Evolutionary conservation across 2,888 invertebrate genomes (phyloP).

Genomic region (Cecidostiba fungosa): DNA sequence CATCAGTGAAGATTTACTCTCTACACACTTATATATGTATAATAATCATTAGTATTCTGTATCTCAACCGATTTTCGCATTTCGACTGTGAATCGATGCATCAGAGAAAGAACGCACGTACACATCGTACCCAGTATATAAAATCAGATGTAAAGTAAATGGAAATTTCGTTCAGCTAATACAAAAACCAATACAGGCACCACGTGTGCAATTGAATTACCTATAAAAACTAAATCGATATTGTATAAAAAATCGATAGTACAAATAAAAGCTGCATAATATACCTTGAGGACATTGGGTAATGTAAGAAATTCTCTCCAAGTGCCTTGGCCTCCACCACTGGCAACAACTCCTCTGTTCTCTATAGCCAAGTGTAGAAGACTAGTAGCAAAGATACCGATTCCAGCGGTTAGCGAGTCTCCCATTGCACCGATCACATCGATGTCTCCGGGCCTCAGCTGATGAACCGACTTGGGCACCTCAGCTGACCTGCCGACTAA

Average conservation of each 20-base stretch:
- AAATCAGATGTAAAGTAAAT: too few relatives aligned
- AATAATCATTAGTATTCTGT: too few relatives aligned
- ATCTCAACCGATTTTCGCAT: too few relatives aligned
- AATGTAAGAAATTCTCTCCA: constrained; percentile 88
- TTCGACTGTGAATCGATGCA: too few relatives aligned
- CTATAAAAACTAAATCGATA: too few relatives aligned
- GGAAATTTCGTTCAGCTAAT: too few relatives aligned
- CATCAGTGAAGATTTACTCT: too few relatives aligned
- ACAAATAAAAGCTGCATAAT: not conserved
- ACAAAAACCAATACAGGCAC: too few relatives aligned
- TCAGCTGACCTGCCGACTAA: constrained; percentile 70
- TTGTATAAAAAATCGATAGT: too few relatives aligned
- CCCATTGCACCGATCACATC: constrained; percentile 84
- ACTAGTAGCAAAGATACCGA: constrained; percentile 81
- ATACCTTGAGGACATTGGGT: constrained; percentile 87
- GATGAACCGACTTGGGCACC: constrained; percentile 82
- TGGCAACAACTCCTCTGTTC: constrained; percentile 72
- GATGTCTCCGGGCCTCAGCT: constrained; percentile 84
- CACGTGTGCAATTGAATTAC: too few relatives aligned
- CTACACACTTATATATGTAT: not conserved
- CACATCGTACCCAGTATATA: too few relatives aligned
- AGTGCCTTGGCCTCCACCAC: constrained; percentile 84
- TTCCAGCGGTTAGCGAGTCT: constrained; percentile 84
- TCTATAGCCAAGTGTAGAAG: constrained; percentile 78
- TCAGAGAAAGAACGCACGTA: too few relatives aligned